phyloP scores from a whole-genome alignment of 2,113 vertebrate genomes.

The Typhlomys cinereus region DNA sequence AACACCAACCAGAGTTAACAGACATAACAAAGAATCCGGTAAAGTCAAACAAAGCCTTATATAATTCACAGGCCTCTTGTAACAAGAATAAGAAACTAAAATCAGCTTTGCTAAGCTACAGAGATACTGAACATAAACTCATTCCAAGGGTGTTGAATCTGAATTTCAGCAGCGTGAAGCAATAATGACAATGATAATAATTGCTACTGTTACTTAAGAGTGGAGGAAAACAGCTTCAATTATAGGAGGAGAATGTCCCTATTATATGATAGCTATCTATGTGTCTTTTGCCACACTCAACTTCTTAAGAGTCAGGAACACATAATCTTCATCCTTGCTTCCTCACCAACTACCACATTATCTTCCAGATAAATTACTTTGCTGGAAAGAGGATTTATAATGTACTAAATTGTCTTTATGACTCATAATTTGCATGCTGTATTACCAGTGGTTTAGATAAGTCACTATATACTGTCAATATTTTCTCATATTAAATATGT shows the following conservation, averaged over 20 bases:
- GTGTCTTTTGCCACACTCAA: background rate
- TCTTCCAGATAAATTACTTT: background rate
- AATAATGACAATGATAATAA: background rate
- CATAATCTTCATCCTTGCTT: background rate
- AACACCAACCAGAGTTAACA: background rate
- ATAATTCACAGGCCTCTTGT: background rate
- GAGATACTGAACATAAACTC: background rate
- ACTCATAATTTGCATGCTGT: background rate
- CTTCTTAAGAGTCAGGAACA: background rate
- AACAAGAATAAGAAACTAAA: constrained; percentile 37
- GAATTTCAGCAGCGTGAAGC: background rate
- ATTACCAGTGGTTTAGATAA: background rate
- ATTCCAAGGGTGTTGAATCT: background rate
- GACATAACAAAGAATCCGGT: background rate
- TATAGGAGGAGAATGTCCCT: background rate
- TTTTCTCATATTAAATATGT: constrained; percentile 24
- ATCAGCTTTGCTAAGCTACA: background rate
- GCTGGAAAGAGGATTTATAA: background rate
- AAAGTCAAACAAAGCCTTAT: background rate
- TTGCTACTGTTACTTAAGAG: constrained; percentile 2
- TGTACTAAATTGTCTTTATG: background rate
- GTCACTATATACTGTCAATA: background rate
- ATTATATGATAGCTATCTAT: background rate
- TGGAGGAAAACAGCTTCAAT: background rate
- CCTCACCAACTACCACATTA: background rate